Evolutionary conservation across 2,797 vertebrate species (phyloP).

Genomic region (Manis crassicaudata): DNA sequence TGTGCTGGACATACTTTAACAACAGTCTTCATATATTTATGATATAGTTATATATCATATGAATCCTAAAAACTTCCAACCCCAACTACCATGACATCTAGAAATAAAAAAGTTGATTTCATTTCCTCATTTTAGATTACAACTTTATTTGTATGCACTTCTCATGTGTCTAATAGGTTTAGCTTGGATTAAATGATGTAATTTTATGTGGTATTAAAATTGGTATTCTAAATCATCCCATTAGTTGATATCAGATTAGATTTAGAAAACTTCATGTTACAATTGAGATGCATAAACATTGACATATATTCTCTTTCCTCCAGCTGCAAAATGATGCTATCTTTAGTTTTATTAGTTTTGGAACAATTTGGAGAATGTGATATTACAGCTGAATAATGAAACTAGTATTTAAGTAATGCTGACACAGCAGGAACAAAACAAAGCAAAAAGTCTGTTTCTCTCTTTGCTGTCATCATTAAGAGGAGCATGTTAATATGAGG

Average conservation of each 20-base stretch:
- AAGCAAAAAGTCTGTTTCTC: constrained; percentile 60
- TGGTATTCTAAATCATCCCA: neutral
- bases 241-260: neutral
- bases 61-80: neutral
- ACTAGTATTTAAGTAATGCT: constrained; percentile 59
- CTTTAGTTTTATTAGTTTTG: constrained; percentile 70
- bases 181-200: neutral
- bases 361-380: constrained; percentile 58
- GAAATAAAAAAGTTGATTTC: constrained; percentile 12
- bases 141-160: neutral
- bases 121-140: neutral
- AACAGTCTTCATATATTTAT: neutral
- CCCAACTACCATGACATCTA: neutral
- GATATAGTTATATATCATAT: neutral
- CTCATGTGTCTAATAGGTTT: neutral
- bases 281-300: neutral
- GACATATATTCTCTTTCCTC: constrained; percentile 40
- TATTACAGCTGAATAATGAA: constrained; percentile 49
- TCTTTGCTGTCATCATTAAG: constrained; percentile 48
- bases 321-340: constrained; percentile 48
- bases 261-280: neutral
- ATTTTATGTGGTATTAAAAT: neutral
- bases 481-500: neutral
- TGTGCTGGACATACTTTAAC: neutral
- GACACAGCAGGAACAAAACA: constrained; percentile 49